Evolutionary conservation across 2,113 vertebrate genomes (phyloP), one percentile per base, ranked within the genome.

Genomic region (Gadus macrocephalus): DNA sequence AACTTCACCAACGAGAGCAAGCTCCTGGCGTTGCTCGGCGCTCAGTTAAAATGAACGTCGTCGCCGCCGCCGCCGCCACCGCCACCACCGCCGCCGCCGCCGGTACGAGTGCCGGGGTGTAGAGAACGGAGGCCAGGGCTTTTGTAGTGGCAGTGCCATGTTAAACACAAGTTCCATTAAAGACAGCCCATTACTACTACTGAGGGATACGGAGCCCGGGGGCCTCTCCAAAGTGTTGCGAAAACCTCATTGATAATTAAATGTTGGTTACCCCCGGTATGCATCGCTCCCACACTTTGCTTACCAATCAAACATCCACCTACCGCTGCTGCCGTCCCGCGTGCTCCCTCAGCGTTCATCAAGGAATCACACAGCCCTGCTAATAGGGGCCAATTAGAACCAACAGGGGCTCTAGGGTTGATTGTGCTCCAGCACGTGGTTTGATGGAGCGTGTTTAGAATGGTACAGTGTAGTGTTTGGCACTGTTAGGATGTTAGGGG

Each of bases 191-290:
- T 92, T 92, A 91, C 89, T 86, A 90, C 85, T 81, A 91, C 83
- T 86, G 88, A 91, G 82, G 87, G 85, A 89, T 90, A 87, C 81
- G 83, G 74, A 79, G 90, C 92, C 92, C 85, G 80, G 16, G 86
- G 88, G 89, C 86, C 78, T 81, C 86, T 86, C 84, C 85, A 87
- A 88, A 91, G 88, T 91, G 89, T 89, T 92, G 87, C 81, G 79
- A 92, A 92, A 92, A 92, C 87, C 91, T 91, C 91, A 92, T 92
- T 91, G 92, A 92, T 93, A 93, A 93, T 92, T 93, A 93, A 93
- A 89, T 91, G 92, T 91, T 92, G 89, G 90, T 93, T 92, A 89
- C 89, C 89, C 88, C 85, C 85, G 80, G 89, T 92, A 91, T 90
- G 91, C 87, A 90, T 91, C 80, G 87, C 87, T 88, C 84, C 81